phyloP scores from a whole-genome alignment of 2,888 invertebrate species.

The Lasioglossum oenotherae region DNA sequence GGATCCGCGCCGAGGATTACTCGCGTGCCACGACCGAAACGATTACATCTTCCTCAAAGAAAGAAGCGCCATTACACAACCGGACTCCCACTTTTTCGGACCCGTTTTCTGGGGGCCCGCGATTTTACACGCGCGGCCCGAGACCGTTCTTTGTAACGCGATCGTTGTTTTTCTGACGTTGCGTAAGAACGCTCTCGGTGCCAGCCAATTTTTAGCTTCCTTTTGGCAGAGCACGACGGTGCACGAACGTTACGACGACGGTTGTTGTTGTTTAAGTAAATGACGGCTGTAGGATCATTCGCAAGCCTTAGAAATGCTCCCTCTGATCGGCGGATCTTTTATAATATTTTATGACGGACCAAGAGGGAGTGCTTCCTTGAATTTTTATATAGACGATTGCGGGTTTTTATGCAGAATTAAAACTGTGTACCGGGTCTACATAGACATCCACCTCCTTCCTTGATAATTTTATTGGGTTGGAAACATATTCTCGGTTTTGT shows the following conservation, averaged over 20 bases:
- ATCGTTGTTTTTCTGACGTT: conserved; percentile 17
- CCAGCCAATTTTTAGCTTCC: not conserved
- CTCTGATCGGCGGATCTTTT: no score
- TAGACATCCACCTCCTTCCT: no score
- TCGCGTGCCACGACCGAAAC: conserved; percentile 60
- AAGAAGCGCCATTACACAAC: conserved; percentile 59
- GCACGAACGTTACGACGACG: not conserved
- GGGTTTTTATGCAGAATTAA: no score
- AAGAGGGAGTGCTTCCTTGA: no score
- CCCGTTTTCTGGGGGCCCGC: not conserved
- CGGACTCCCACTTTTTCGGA: conserved; percentile 12
- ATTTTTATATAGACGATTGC: no score
- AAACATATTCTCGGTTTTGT: no score
- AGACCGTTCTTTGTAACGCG: conserved; percentile 19
- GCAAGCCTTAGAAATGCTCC: no score
- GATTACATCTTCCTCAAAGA: conserved; percentile 56
- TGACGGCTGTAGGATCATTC: no score
- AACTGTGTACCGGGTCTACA: no score
- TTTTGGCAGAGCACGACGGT: not conserved
- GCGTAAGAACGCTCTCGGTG: conserved; percentile 5
- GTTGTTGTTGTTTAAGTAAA: not conserved
- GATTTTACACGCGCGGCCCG: not conserved
- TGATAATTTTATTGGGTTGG: no score
- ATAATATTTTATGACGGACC: no score
- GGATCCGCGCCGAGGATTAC: conserved; percentile 27